These are phyloP conservation scores for Cricetomys ansorgei DNA, from an alignment of 2,113 vertebrate genomes.

Conservation along the genomic window DNA sequence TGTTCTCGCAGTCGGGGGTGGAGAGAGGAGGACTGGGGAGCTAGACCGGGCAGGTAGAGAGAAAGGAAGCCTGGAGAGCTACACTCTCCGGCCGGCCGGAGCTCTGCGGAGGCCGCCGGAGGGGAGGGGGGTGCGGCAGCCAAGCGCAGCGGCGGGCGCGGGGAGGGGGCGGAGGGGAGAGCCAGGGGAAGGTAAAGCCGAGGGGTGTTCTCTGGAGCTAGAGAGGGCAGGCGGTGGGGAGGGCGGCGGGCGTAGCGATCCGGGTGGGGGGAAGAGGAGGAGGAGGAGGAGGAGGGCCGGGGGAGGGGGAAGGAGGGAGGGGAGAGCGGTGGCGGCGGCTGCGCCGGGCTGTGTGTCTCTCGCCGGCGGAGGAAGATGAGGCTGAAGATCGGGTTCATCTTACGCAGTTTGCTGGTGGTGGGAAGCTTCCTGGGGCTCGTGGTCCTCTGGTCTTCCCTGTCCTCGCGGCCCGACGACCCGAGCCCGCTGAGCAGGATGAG, in stretches of 20 bases:
- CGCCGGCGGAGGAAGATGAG: constrained; percentile 88
- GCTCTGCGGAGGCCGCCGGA: constrained; percentile 38
- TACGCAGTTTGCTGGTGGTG: constrained; percentile 91
- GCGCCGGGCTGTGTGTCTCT: constrained; percentile 73
- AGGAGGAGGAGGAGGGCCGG: constrained; percentile 13
- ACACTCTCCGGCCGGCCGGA: neutral
- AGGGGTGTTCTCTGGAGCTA: constrained; percentile 71
- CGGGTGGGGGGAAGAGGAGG: constrained; percentile 62
- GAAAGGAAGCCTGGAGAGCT: neutral
- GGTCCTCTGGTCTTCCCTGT: constrained; percentile 93
- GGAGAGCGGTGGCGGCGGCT: constrained; percentile 72
- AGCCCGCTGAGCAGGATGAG: constrained; percentile 86
- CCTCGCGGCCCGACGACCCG: constrained; percentile 87
- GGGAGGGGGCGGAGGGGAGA: constrained; percentile 50
- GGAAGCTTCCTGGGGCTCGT: constrained; percentile 92
- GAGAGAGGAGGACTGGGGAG: neutral
- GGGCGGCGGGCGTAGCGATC: constrained; percentile 48
- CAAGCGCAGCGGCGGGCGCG: constrained; percentile 41
- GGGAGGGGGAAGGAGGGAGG: constrained; percentile 52
- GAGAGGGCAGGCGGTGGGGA: constrained; percentile 59
- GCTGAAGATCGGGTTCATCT: constrained; percentile 93
- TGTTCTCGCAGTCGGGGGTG: neutral
- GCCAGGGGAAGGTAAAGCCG: constrained; percentile 46
- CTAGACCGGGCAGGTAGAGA: neutral
- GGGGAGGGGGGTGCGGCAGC: neutral